Base-by-base conservation (phyloP, 2,888 invertebrate genomes). In the Phaedon cochleariae region DNA sequence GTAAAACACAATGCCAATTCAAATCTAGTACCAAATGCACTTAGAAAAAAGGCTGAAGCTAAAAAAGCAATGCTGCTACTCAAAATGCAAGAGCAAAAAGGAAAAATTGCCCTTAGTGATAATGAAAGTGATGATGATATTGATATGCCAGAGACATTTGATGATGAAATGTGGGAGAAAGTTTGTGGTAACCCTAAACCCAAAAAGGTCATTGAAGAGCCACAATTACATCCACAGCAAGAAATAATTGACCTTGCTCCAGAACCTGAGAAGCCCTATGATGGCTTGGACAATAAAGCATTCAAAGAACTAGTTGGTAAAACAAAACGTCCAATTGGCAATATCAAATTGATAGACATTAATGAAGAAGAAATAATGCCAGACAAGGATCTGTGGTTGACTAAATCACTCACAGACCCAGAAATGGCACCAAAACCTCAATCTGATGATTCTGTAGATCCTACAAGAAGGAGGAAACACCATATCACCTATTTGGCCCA, bases 401-500 rank as follows among this genome's bases (percentile, higher is more conserved):
- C 92, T 2, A 94, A 94, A 75, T 91, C 93, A 0, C 82, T 94
- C 41, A 90, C 92, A 18, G 92, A 93, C 71, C 90, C 90, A 53
- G 90, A 89, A 18, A 83, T 80, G 68, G 84, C 84, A 59, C 83
- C 86, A 0, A 85, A 84, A 18, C 81, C 84, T 1, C 70, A 87
- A 71, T 74, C 86, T 75, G 82, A 85, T 83, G 77, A 86, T 82
- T 88, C 86, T 82, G 85, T 85, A 75, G 81, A 83, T 75, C 78
- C 79, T 15, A 84, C 88, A 79, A 79, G 86, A 83, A 89, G 90
- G 73, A 87, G 92, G 73, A 97, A 97, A 83, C 97, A 98, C 87
- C 97, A 98, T 86, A 97, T 98, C 75, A 97, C 97, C 0, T 97
- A 96, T 83, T 86, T 98, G 73, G 97, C 97, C 20, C 92, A 92